These are phyloP conservation scores for Andricus curvator DNA, from an alignment of 2,888 invertebrate genomes.

Conservation along the genomic window DNA sequence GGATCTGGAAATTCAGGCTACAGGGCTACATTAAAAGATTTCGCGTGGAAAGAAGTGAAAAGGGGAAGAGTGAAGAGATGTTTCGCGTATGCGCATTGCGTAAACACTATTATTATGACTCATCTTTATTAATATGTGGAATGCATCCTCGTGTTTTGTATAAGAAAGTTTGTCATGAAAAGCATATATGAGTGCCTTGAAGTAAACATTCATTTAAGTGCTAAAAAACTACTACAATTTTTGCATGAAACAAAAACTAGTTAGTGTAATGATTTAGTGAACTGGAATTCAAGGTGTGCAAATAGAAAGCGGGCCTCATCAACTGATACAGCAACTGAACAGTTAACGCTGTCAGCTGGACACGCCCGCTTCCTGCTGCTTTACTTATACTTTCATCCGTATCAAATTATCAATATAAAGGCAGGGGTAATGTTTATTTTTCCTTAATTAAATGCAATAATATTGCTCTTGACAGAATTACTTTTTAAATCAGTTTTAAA, in stretches of 20 bases:
- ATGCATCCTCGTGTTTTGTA: constrained; percentile 9
- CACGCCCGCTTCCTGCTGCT: neutral
- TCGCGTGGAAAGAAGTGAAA: constrained; percentile 16
- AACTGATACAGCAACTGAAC: neutral
- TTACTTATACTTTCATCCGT: neutral
- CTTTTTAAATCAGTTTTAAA: neutral
- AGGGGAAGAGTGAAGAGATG: constrained; percentile 16
- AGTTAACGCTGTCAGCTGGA: neutral
- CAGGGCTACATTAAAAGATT: constrained; percentile 39
- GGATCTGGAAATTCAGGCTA: constrained; percentile 58
- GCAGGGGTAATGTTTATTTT: neutral
- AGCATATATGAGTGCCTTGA: neutral
- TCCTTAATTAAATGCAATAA: neutral
- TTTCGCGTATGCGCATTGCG: constrained; percentile 15
- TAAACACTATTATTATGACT: constrained; percentile 36
- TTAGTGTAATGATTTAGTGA: neutral
- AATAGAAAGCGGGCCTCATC: constrained; percentile 5
- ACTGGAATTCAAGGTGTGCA: neutral
- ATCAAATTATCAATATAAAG: neutral
- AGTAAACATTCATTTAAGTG: neutral
- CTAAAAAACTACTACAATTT: neutral
- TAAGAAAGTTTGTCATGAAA: neutral
- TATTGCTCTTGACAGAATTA: neutral
- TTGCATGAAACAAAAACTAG: neutral
- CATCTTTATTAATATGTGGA: constrained; percentile 35